These are phyloP conservation scores for Spheniscus humboldti DNA, from an alignment of 2,797 vertebrate species.

Conservation along the genomic window DNA sequence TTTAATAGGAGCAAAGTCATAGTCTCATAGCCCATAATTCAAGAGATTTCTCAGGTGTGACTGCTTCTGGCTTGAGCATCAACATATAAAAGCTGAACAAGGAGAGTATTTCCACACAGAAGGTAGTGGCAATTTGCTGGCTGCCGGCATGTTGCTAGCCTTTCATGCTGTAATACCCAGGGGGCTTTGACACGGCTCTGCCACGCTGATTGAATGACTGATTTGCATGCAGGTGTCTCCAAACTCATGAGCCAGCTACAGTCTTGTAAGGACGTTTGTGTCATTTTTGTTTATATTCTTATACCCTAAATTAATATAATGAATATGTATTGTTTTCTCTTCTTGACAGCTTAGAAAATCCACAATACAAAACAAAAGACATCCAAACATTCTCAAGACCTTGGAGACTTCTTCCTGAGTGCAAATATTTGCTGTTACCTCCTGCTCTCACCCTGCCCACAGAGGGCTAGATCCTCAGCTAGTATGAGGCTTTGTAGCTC, in stretches of 20 bases:
- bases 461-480: background rate
- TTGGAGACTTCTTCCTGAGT: background rate
- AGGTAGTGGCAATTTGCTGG: background rate
- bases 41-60: background rate
- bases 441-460: background rate
- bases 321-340: background rate
- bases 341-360: background rate
- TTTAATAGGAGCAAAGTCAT: background rate
- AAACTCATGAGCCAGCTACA: background rate
- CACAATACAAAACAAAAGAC: background rate
- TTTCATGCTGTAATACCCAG: background rate
- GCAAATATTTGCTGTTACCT: background rate
- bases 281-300: background rate
- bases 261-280: background rate
- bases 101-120: background rate
- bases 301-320: background rate
- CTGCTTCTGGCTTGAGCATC: background rate
- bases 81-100: background rate
- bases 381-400: background rate
- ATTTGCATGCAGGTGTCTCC: background rate
- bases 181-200: background rate
- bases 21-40: background rate
- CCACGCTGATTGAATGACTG: accelerated
- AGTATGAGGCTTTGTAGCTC: background rate
- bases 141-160: background rate